These are phyloP conservation scores for Gymnoscopelus microlampas DNA, from an alignment of 2,797 vertebrate genomes.

Conservation along the genomic window DNA sequence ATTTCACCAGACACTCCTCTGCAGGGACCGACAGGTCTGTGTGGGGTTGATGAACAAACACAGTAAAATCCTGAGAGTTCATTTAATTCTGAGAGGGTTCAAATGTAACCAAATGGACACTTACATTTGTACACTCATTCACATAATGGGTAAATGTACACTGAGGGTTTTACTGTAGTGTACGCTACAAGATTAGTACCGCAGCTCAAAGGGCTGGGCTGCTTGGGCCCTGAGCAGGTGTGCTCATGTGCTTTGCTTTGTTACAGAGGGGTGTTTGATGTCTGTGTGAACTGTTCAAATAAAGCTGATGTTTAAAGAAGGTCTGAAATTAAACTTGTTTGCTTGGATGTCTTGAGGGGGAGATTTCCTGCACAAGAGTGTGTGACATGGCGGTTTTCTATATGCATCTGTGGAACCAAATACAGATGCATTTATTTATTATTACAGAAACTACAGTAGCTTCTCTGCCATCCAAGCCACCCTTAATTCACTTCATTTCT, in stretches of 20 bases:
- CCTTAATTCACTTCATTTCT: too few species aligned
- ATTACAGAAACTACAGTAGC: too few species aligned
- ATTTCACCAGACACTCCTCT: slow-evolving; percentile 22
- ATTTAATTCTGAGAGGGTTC: too few species aligned
- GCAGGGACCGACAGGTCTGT: slow-evolving; percentile 1
- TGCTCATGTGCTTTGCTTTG: slow-evolving; percentile 19
- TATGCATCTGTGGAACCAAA: too few species aligned
- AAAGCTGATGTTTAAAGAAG: slow-evolving; percentile 68
- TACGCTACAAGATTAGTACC: not conserved
- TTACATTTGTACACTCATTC: too few species aligned
- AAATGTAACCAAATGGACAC: too few species aligned
- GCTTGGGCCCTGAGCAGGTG: not conserved
- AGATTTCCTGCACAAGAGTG: not conserved
- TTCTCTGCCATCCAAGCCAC: too few species aligned
- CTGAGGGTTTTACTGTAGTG: too few species aligned
- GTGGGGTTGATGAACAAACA: slow-evolving; percentile 14
- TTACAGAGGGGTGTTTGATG: slow-evolving; percentile 47
- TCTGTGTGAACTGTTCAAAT: slow-evolving; percentile 68
- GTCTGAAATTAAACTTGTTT: slow-evolving; percentile 13
- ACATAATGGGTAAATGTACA: too few species aligned
- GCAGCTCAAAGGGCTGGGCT: too few species aligned
- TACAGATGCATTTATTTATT: too few species aligned
- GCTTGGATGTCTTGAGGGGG: not conserved
- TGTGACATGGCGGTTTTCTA: not conserved
- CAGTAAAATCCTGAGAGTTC: too few species aligned